These are phyloP conservation scores for Patiria pectinifera DNA, from an alignment of 53 echinoderm and acorn worm species.

Conservation along the genomic window DNA sequence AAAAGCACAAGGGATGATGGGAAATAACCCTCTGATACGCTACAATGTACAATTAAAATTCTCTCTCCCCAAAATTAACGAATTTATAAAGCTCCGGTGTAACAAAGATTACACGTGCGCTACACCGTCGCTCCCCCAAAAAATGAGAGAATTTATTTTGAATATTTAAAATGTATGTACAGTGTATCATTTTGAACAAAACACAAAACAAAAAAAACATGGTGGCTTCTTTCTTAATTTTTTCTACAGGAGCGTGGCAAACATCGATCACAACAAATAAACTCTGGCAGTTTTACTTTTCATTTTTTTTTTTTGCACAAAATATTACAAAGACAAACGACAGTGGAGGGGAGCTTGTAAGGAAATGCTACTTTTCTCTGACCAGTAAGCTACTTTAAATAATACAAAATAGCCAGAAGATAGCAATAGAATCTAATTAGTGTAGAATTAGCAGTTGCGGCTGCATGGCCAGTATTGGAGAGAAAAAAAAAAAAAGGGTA, in stretches of 20 bases:
- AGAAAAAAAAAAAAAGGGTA: not conserved
- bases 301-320: slow-evolving; percentile 41
- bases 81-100: slow-evolving; percentile 43
- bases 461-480: slow-evolving; percentile 13
- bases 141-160: slow-evolving; percentile 62
- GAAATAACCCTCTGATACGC: slow-evolving; percentile 46
- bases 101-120: not conserved
- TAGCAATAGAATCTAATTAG: slow-evolving; percentile 4
- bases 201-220: slow-evolving; percentile 10
- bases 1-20: slow-evolving; percentile 67
- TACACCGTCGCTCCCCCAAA: slow-evolving; percentile 1
- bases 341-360: not conserved
- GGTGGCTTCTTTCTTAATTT: slow-evolving; percentile 32
- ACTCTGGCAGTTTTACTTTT: slow-evolving; percentile 56
- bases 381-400: slow-evolving; percentile 27
- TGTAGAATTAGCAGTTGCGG: not conserved
- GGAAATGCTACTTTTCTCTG: not conserved
- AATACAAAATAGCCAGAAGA: slow-evolving; percentile 6
- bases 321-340: slow-evolving; percentile 57
- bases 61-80: slow-evolving; percentile 49
- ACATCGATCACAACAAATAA: slow-evolving; percentile 62
- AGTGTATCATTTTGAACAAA: slow-evolving; percentile 60
- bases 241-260: slow-evolving; percentile 62
- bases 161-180: slow-evolving; percentile 68
- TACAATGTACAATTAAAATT: slow-evolving; percentile 69